Percentiles rank a stretch among this genome's conserved stretches.
Conservation (phyloP, 2,113 vertebrate genomes). For the Oostethus manadensis region DNA sequence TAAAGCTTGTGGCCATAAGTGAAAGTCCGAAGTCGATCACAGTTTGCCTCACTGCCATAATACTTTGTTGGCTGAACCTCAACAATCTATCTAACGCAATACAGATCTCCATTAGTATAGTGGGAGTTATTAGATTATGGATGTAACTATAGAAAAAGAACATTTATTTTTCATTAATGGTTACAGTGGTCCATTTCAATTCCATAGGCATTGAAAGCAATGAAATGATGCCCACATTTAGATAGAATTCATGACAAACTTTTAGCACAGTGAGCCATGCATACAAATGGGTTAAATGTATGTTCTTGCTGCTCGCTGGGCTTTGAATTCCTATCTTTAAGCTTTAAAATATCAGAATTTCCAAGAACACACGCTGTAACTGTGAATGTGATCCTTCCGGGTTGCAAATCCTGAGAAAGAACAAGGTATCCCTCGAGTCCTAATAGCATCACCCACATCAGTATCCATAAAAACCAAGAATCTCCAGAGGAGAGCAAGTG, state of each 20-base stretch:
- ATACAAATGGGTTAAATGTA: not conserved
- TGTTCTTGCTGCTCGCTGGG: not conserved
- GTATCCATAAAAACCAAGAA: conserved; percentile 54
- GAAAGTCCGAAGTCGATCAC: too few species aligned
- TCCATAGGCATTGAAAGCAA: not conserved
- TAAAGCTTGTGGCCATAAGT: too few species aligned
- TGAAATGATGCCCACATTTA: not conserved
- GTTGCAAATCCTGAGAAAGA: conserved; percentile 28
- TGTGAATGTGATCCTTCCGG: conserved; percentile 1
- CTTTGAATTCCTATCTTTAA: conserved; percentile 3
- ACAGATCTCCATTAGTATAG: too few species aligned
- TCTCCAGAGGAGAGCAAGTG: conserved; percentile 20
- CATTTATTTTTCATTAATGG: too few species aligned
- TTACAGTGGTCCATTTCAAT: not conserved
- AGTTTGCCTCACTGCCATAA: too few species aligned
- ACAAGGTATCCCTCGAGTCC: conserved; percentile 32
- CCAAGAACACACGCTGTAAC: conserved; percentile 15
- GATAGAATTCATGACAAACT: not conserved
- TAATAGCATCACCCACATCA: conserved; percentile 36
- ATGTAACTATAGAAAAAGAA: too few species aligned
- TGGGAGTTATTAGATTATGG: too few species aligned
- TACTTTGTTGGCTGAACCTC: too few species aligned
- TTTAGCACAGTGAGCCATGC: not conserved
- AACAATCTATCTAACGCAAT: too few species aligned
- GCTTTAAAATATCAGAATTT: conserved; percentile 13